Evolutionary conservation across 1,140 invertebrate species (phyloP).

Genomic region (Solenopsis invicta): DNA sequence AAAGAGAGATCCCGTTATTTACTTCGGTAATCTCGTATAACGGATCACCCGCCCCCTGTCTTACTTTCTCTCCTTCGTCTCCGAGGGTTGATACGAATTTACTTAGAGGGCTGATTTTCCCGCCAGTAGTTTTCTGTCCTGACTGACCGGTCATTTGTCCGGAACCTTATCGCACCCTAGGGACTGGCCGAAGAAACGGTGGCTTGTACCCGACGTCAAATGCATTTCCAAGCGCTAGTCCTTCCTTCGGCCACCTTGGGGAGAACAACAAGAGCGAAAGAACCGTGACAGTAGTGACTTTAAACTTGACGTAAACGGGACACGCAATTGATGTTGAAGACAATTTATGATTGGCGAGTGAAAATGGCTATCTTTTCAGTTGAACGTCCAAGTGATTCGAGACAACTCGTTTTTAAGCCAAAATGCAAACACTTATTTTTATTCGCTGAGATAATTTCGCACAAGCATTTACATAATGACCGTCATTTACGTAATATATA

Average conservation of each 20-base stretch:
- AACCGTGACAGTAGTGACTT: conserved; percentile 44
- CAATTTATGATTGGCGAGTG: not conserved
- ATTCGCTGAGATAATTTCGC: not conserved
- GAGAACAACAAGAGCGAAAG: conserved; percentile 47
- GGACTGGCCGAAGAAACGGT: conserved; percentile 70
- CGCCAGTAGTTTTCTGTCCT: conserved; percentile 78
- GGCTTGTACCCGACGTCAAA: conserved; percentile 70
- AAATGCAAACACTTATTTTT: not conserved
- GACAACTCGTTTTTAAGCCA: conserved; percentile 20
- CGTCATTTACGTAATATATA: not conserved
- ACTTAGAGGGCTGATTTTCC: conserved; percentile 84
- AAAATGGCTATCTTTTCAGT: not conserved
- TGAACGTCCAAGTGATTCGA: not conserved
- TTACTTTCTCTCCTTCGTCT: conserved; percentile 69
- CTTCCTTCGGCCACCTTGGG: conserved; percentile 29
- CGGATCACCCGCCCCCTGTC: conserved; percentile 73
- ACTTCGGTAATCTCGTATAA: conserved; percentile 83
- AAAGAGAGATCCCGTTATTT: conserved; percentile 75
- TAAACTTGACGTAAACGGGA: conserved; percentile 50
- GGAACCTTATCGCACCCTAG: conserved; percentile 82
- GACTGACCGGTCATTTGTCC: conserved; percentile 83
- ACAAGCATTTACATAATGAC: not conserved
- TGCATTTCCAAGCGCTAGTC: conserved; percentile 70
- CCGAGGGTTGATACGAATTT: conserved; percentile 84
- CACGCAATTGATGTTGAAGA: conserved; percentile 15